Base-by-base conservation (phyloP, 2,888 invertebrate genomes). In the Vanessa cardui region DNA sequence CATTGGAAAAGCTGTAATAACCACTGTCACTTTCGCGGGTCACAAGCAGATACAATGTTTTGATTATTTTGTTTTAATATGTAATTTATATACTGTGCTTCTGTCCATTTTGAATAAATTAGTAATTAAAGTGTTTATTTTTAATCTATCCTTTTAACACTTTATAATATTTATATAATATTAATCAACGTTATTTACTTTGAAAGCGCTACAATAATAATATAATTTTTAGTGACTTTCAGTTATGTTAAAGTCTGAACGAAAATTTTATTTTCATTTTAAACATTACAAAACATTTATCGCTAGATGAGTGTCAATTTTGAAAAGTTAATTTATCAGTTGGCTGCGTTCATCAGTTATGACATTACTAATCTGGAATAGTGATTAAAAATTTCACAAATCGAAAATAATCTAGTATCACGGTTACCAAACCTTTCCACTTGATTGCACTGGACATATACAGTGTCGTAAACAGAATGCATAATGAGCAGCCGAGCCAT, bases 21-120 rank as follows among this genome's bases (percentile, higher is more conserved):
- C 82, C 83, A 83, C 82, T 82, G 72, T 86, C 83, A 78, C 90
- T 90, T 90, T 90, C 88, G 78, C 82, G 74, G 68, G 62, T 66
- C 67, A 54, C 50, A 64, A 47, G 54, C 58, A 58, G 61, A 47
- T 58, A 21, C 58, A 47, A 50, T 58, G 54, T 47, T 26, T 56
- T 56, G 26, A 52, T 44, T 44, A 33, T 59, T 44, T 50, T 26
- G 21, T 20, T 26, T 26, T 26, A 5, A 26, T 26, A 26, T 26
- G 26, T 26, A 26, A 26, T 39, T 4, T 39, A 12, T 39, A 39
- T 12, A 39, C 12, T 39, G 21, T 47, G 31, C 18, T 20, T 47
- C 8, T 8, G 7, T 52, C 5, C 2, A 4, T 54, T 33, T 31
- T 31, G 7, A 31, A 31, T 16, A 1, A 6, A n/a, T 31, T n/a